Evolutionary conservation across 2,888 invertebrate species (phyloP).

Genomic region (Petrolisthes cinctipes): DNA sequence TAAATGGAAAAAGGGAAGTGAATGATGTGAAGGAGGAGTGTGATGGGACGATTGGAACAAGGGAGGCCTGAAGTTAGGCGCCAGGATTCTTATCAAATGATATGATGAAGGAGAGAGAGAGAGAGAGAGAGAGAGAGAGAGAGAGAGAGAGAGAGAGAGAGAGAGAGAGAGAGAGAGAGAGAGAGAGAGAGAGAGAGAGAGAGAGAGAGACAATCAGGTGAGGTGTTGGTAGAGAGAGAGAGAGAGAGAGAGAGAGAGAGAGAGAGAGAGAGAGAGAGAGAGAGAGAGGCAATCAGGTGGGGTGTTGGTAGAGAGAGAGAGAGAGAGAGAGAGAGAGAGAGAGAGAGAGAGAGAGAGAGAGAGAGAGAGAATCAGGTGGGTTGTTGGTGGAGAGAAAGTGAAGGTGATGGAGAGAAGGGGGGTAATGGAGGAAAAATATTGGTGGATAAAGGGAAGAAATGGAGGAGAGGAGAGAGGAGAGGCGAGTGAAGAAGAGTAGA

Average conservation of each 20-base stretch:
- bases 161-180: constrained; percentile 2
- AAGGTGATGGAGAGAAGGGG: neutral
- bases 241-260: constrained; percentile 17
- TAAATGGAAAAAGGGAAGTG: neutral
- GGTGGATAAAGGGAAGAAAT: neutral
- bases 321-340: constrained; percentile 11
- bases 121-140: neutral
- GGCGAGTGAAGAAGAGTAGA: constrained; percentile 3
- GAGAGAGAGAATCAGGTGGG: constrained; percentile 12
- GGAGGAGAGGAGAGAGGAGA: neutral
- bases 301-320: neutral
- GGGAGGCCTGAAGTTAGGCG: neutral
- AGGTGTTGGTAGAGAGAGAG: neutral
- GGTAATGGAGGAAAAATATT: neutral
- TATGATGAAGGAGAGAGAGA: neutral
- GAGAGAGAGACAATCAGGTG: constrained; percentile 16
- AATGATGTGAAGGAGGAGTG: neutral
- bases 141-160: constrained; percentile 5
- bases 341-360: constrained; percentile 15
- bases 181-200: constrained; percentile 14
- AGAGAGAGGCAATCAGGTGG: constrained; percentile 2
- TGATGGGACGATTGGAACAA: neutral
- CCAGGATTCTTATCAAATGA: neutral
- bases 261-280: neutral
- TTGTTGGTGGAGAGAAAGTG: neutral